A percentile compares a stretch with the other conserved stretches of the same genome.
Conservation (phyloP, 2,113 vertebrate species). For the Todiramphus chloris region DNA sequence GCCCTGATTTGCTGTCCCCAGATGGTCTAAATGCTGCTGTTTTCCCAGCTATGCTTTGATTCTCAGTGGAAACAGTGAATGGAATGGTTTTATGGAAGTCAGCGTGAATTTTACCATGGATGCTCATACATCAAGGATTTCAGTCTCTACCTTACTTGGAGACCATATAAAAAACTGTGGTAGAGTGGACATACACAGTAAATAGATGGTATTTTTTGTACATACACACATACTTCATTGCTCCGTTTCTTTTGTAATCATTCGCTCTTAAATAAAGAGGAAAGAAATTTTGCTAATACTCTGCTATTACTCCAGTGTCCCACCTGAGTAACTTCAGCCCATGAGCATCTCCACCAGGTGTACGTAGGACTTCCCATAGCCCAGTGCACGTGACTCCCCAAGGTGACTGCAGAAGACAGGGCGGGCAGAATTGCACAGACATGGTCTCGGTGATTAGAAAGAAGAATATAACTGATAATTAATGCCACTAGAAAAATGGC, state of each 20-base stretch:
- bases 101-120: neutral
- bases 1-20: neutral
- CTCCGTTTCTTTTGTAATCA: neutral
- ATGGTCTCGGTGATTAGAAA: neutral
- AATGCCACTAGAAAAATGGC: neutral
- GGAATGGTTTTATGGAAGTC: neutral
- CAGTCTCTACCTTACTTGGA: neutral
- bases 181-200: accelerated
- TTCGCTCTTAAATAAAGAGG: neutral
- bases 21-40: neutral
- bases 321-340: neutral
- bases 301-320: neutral
- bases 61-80: neutral
- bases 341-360: accelerated
- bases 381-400: accelerated
- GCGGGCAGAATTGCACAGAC: neutral
- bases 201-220: accelerated
- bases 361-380: neutral
- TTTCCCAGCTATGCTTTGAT: neutral
- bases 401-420: neutral
- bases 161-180: neutral
- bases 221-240: accelerated
- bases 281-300: neutral
- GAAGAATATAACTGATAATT: neutral
- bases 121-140: neutral